Percentiles rank a stretch among this genome's conserved stretches.
phyloP scores from a whole-genome alignment of 2,888 invertebrate species.

The Venustoraphidia nigricollis region DNA sequence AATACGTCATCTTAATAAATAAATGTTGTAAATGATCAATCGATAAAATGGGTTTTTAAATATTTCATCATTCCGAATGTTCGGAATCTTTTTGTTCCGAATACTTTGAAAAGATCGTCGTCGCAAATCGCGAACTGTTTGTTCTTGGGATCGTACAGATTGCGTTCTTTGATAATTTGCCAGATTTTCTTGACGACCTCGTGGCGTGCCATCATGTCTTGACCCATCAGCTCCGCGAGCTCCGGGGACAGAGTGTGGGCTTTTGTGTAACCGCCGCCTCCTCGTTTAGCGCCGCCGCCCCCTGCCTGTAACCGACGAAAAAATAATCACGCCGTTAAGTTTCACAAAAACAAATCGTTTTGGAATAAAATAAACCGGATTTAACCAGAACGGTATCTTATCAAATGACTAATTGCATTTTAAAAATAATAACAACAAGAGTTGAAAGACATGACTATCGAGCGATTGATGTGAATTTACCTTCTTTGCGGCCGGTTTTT shows the following conservation, averaged over 20 bases:
- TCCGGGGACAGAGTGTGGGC: conserved; percentile 73
- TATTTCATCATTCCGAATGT: conserved; percentile 97
- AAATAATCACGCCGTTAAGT: neutral
- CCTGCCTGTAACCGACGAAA: conserved; percentile 10
- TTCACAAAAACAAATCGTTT: neutral
- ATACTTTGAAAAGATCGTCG: conserved; percentile 73
- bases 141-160: conserved; percentile 85
- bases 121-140: conserved; percentile 92
- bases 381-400: no score
- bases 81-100: conserved; percentile 83
- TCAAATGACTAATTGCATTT: neutral
- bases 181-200: conserved; percentile 84
- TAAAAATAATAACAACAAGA: neutral
- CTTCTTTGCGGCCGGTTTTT: conserved; percentile 20
- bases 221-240: conserved; percentile 70
- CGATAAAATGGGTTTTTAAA: conserved; percentile 75
- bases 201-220: conserved; percentile 69
- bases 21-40: conserved; percentile 24
- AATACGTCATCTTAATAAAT: conserved; percentile 10
- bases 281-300: conserved; percentile 30
- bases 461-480: conserved; percentile 6
- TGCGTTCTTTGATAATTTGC: conserved; percentile 77
- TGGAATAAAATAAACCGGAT: no score
- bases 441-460: neutral
- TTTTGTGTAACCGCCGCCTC: conserved; percentile 68